phyloP scores from a whole-genome alignment of 2,888 invertebrate species.

The Xestia rhomboidea region DNA sequence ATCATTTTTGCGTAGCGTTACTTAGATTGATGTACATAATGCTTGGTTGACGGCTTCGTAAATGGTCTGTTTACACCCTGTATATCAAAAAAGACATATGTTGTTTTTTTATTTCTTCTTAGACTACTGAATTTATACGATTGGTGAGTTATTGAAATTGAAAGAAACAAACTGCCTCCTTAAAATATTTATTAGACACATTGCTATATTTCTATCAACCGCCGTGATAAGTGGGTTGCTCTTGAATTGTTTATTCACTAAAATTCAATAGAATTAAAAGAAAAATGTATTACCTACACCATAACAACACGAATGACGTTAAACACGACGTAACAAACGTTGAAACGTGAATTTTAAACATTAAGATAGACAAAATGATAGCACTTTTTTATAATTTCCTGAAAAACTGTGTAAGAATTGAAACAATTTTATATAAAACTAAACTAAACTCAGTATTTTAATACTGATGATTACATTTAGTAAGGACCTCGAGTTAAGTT shows the following conservation, averaged over 20 bases:
- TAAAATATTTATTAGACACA: conserved; percentile 33
- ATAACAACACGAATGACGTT: not conserved
- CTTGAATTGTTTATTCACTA: conserved; percentile 23
- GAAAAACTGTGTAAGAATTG: not conserved
- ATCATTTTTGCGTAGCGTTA: too few species aligned
- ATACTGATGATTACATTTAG: not conserved
- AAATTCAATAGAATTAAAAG: not conserved
- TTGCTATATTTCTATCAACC: conserved; percentile 11
- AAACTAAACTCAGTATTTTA: not conserved
- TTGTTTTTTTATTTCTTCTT: not conserved
- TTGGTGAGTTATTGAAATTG: conserved; percentile 1
- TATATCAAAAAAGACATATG: too few species aligned
- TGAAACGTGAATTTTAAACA: not conserved
- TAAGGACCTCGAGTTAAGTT: not conserved
- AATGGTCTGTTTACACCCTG: too few species aligned
- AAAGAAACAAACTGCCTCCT: conserved; percentile 15
- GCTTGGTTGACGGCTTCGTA: too few species aligned
- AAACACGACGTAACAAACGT: too few species aligned
- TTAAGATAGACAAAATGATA: not conserved
- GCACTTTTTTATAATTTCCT: not conserved
- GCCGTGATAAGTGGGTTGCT: conserved; percentile 33
- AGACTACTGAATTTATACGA: not conserved
- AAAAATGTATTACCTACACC: not conserved
- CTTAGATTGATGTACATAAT: too few species aligned
- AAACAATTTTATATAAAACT: not conserved